phyloP scores from a whole-genome alignment of 2,888 invertebrate genomes.

The Ichneumoninae sp. region DNA sequence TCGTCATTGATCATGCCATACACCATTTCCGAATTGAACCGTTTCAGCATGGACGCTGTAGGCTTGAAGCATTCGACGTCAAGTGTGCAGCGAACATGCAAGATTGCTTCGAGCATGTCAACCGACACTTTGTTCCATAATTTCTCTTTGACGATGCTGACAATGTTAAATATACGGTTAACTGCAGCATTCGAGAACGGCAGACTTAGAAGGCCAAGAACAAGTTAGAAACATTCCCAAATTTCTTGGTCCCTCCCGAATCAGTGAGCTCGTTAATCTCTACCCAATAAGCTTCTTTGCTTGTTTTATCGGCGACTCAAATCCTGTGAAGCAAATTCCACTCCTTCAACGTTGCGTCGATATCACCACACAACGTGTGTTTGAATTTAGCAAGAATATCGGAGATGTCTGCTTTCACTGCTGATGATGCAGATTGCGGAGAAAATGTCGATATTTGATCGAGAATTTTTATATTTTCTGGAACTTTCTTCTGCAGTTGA shows the following conservation, averaged over 20 bases:
- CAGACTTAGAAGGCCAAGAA: conserved; percentile 53
- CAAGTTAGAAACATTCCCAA: conserved; percentile 54
- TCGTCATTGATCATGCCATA: conserved; percentile 4
- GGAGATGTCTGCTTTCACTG: conserved; percentile 13
- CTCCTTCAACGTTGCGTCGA: conserved; percentile 41
- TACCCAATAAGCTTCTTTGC: conserved; percentile 52
- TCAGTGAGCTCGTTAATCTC: conserved; percentile 54
- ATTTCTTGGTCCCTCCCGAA: conserved; percentile 53
- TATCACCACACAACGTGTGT: conserved; percentile 23
- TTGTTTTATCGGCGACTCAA: conserved; percentile 9
- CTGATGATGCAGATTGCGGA: conserved; percentile 21
- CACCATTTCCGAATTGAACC: conserved; percentile 4
- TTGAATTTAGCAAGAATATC: neutral
- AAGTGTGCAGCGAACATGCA: conserved; percentile 25
- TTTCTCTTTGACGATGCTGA: conserved; percentile 66
- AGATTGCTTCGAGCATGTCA: conserved; percentile 21
- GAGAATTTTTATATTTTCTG: conserved; percentile 69
- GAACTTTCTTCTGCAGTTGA: conserved; percentile 69
- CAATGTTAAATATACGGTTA: conserved; percentile 62
- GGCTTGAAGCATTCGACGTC: conserved; percentile 20
- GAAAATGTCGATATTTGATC: conserved; percentile 67
- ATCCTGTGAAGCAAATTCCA: conserved; percentile 55
- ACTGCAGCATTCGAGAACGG: conserved; percentile 66
- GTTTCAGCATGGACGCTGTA: conserved; percentile 13
- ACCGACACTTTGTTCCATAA: conserved; percentile 62